Conservation (phyloP, 2,113 vertebrate species). For the Larimichthys crocea region DNA sequence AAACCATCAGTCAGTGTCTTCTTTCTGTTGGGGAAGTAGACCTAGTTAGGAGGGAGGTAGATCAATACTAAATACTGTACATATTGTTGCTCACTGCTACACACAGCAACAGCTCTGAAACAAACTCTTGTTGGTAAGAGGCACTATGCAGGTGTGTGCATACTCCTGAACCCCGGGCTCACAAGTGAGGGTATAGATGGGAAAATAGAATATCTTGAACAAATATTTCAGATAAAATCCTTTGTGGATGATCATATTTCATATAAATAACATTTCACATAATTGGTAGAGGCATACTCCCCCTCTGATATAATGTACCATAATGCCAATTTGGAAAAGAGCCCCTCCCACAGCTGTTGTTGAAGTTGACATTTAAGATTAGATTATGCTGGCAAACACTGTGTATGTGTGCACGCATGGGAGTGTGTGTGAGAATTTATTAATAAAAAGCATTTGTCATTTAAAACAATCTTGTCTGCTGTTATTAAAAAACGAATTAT, state of each 20-base stretch:
- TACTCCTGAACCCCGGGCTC: background rate
- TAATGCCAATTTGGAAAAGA: slow-evolving; percentile 23
- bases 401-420: background rate
- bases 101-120: background rate
- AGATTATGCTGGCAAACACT: background rate
- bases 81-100: background rate
- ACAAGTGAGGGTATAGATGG: background rate
- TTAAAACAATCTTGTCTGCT: slow-evolving; percentile 14
- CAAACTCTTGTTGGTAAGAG: background rate
- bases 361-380: slow-evolving; percentile 30
- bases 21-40: background rate
- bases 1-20: background rate
- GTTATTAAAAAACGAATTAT: slow-evolving; percentile 27
- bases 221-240: background rate
- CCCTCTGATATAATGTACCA: background rate
- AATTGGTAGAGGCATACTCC: background rate
- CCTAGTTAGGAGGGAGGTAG: background rate
- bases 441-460: slow-evolving; percentile 11
- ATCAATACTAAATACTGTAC: background rate
- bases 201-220: background rate
- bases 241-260: background rate
- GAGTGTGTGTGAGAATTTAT: slow-evolving; percentile 13
- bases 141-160: too few species aligned
- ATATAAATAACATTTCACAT: slow-evolving; percentile 6
- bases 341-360: slow-evolving; percentile 2